Base-by-base conservation (phyloP, 2,113 vertebrate species). In the Hydrochoerus hydrochaeris region DNA sequence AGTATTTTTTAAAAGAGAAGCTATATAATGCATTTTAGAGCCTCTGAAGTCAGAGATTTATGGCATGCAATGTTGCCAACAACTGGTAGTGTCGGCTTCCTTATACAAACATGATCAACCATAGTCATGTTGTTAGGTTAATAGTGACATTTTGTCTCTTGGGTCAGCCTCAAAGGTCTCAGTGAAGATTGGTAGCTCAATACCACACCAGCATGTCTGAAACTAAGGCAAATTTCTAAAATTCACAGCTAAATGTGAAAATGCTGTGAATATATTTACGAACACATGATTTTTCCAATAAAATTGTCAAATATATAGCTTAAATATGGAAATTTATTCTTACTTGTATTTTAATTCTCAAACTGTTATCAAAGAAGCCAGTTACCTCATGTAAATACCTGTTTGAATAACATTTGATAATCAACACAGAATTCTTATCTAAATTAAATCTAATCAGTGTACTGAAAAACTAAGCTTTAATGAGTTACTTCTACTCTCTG, bases 361-460 rank as follows among this genome's bases (percentile, higher is more conserved):
- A 90, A 49, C 2, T 96, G 91, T 95, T 85, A 84, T 96, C 97
- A 97, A 95, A 19, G 30, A 22, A 92, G 12, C 30, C 82, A 67
- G 20, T 69, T 91, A 32, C 13, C 30, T 98, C 57, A 0, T 11
- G 7, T 90, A 88, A 97, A 63, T 46, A 92, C 80, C 94, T 97
- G 84, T 95, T 90, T 78, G 41, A 71, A 82, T 1, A 63, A 4
- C 75, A 91, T 93, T 96, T 98, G 89, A 94, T 91, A 97, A 97
- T 97, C 49, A 95, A 91, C 49, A 97, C 96, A 81, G 24, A 49
- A 96, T 95, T 96, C 35, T 81, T 98, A 97, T 96, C 90, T 95
- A 98, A 98, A 97, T 97, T 71, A 97, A 97, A 97, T 97, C 96
- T 97, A 77, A 96, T 95, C 67, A 83, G 49, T 2, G 1, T 97